Percentiles rank a stretch among this genome's conserved stretches.
phyloP scores from a whole-genome alignment of 2,113 vertebrate species.

The Cygnus buccinator region DNA sequence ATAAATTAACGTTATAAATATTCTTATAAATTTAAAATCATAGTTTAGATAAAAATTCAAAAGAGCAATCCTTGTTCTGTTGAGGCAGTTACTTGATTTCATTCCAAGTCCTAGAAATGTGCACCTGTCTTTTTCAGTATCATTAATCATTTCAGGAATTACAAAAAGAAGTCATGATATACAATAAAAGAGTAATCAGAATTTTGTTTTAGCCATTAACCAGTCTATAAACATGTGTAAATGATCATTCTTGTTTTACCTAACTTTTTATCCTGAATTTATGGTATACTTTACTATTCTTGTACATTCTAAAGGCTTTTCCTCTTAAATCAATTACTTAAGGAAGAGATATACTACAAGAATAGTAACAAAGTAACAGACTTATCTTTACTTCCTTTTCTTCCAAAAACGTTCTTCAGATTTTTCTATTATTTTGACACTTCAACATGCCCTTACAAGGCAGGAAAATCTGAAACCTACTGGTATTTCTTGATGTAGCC shows the following conservation, averaged over 20 bases:
- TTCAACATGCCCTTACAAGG: neutral
- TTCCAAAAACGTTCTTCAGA: neutral
- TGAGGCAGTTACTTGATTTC: constrained; percentile 31
- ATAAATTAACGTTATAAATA: neutral
- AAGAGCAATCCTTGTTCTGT: constrained; percentile 8
- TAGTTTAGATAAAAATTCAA: constrained; percentile 32
- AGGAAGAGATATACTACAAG: neutral
- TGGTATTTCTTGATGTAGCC: neutral
- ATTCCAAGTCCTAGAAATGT: constrained; percentile 17
- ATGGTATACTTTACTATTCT: neutral
- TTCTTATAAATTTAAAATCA: constrained; percentile 56
- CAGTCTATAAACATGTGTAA: neutral
- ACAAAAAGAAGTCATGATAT: neutral
- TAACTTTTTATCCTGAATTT: neutral
- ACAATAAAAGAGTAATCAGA: neutral
- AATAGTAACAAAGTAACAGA: neutral
- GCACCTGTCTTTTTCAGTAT: neutral
- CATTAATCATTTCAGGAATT: neutral
- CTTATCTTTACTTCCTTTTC: neutral
- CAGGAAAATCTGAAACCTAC: neutral
- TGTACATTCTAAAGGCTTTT: neutral
- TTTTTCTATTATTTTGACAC: neutral
- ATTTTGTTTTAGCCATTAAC: neutral
- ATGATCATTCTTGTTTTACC: neutral
- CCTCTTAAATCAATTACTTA: neutral